Evolutionary conservation across 2,797 vertebrate genomes (phyloP), one percentile per base, ranked within the genome.

Genomic region (Sebastolobus altivelis): DNA sequence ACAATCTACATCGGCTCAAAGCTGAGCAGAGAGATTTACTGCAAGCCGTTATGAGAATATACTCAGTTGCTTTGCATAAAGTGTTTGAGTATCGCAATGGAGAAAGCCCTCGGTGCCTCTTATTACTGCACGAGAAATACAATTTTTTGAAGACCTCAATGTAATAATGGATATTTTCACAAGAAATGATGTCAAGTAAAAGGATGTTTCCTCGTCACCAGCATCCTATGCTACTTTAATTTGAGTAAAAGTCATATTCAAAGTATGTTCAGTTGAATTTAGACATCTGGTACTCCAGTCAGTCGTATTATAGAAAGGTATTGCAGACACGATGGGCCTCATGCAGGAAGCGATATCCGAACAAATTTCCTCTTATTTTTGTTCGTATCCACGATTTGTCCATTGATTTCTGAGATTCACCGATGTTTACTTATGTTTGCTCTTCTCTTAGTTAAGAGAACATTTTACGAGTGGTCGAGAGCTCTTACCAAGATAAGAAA

Each of bases 21-120:
- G 68, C 37, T 68, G 54, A 43, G 4, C 49, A 49, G 55, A 72
- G 38, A 67, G 62, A 73, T 78, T 79, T 5, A 10, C 58, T 74
- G 58, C 40, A 59, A 46, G 62, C 29, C 12, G 35, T 13, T 63
- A 25, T 78, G 78, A 76, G 52, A 58, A 25, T 27, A 5, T 27
- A 55, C 72, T 65, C 38, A 35, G 37, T 31, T 43, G 65, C 5
- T 31, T 38, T 75, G 46, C 13, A 12, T 46, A 3, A 72, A 67
- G 18, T 52, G 22, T 40, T 54, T 27, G 9, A 14, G 25, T 22
- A 29, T 27, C 0, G 0, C 4, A 58, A 4, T 27, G 12, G 20
- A 33, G 4, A 62, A 43, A 38, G 8, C 5, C 18, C 29, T 43
- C 4, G 13, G 11, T 3, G 35, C 6, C 16, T 55, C 22, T 33